Evolutionary conservation across 2,797 vertebrate species (phyloP).

Genomic region (Lemur catta): DNA sequence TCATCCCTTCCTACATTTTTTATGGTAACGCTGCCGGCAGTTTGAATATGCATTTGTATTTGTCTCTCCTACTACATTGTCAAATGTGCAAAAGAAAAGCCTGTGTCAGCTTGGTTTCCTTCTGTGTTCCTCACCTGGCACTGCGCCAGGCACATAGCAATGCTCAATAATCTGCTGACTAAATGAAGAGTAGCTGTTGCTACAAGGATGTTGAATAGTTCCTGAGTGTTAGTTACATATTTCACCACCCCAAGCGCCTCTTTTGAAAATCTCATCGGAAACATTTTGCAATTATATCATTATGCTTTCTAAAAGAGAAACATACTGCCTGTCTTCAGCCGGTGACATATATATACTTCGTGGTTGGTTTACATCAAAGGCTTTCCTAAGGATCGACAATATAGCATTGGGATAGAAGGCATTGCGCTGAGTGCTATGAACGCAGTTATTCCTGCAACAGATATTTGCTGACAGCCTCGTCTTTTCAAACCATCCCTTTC

Average conservation of each 20-base stretch:
- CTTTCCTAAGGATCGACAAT: background rate
- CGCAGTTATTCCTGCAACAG: background rate
- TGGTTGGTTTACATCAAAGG: background rate
- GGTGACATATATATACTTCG: background rate
- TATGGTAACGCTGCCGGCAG: background rate
- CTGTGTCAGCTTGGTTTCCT: background rate
- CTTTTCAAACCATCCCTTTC: background rate
- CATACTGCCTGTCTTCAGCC: background rate
- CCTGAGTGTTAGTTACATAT: background rate
- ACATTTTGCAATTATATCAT: slow-evolving; percentile 16
- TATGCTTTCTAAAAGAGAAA: no score
- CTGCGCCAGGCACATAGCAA: rapidly evolving
- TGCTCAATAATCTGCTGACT: rapidly evolving
- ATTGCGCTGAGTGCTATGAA: background rate
- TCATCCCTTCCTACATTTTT: background rate
- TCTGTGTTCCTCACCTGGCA: background rate
- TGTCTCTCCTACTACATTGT: background rate
- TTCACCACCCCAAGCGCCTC: background rate
- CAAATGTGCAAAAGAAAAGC: background rate
- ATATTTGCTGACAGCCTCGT: background rate
- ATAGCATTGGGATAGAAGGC: background rate
- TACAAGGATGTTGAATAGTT: background rate
- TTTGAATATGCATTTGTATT: background rate
- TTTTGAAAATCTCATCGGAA: slow-evolving; percentile 22
- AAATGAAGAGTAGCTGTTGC: background rate